phyloP scores from a whole-genome alignment of 2,888 invertebrate genomes.

The Deilephila porcellus region DNA sequence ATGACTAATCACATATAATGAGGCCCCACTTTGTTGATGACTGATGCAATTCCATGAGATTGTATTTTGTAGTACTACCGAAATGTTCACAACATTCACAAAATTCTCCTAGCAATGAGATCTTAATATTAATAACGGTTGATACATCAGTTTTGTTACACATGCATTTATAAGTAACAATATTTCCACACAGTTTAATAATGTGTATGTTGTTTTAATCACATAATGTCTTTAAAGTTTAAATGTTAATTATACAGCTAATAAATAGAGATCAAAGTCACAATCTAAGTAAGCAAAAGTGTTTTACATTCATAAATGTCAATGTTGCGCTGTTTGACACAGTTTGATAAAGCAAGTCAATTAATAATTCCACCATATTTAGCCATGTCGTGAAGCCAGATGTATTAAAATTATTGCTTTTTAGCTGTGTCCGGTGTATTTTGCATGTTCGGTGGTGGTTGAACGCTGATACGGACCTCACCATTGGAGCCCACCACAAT shows the following conservation, averaged over 20 bases:
- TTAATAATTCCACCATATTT: background rate
- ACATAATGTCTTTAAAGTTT: background rate
- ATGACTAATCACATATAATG: no score
- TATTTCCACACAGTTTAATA: background rate
- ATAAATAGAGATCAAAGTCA: background rate
- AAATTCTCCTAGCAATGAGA: no score
- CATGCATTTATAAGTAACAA: no score
- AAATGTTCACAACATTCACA: no score
- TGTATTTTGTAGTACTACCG: no score
- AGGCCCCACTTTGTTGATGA: no score
- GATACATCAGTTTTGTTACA: no score
- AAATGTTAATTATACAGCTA: slow-evolving; percentile 6
- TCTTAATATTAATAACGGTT: no score
- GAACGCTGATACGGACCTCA: slow-evolving; percentile 68
- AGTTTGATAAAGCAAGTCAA: background rate
- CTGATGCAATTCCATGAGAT: no score
- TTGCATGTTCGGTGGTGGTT: slow-evolving; percentile 42
- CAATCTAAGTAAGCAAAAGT: background rate
- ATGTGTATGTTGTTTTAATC: background rate
- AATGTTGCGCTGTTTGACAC: background rate
- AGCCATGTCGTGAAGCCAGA: background rate
- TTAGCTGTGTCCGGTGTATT: slow-evolving; percentile 42
- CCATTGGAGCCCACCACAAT: slow-evolving; percentile 73
- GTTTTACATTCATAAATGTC: background rate
- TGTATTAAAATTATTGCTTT: slow-evolving; percentile 28